A percentile compares a stretch with the other conserved stretches of the same genome.
Conservation (phyloP, 2,888 invertebrate genomes). For the Standfussiana lucernea region DNA sequence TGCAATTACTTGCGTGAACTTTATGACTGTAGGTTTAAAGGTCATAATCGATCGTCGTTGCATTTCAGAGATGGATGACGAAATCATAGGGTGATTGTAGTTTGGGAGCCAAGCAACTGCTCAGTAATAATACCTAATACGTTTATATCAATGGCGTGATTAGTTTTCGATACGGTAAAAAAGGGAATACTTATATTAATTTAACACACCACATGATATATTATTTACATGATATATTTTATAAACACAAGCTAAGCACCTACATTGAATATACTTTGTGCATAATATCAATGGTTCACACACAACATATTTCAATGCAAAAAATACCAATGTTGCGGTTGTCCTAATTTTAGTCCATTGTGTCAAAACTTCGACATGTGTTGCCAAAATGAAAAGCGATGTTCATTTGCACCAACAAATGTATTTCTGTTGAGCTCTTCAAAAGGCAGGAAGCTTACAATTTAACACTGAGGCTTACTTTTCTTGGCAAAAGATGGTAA, state of each 20-base stretch:
- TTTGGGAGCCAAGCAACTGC: conserved; percentile 60
- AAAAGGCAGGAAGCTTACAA: conserved; percentile 57
- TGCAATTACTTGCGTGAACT: conserved; percentile 66
- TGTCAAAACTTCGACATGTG: conserved; percentile 21
- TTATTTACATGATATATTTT: neutral
- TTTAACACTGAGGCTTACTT: conserved; percentile 43
- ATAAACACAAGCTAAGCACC: neutral
- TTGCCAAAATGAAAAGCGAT: conserved; percentile 26
- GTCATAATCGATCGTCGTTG: conserved; percentile 62
- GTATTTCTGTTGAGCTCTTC: conserved; percentile 28
- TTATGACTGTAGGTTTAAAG: conserved; percentile 61
- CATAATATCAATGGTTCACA: neutral
- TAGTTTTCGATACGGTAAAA: conserved; percentile 4
- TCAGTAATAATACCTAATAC: conserved; percentile 59
- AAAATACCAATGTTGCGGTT: conserved; percentile 2
- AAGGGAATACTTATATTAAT: neutral
- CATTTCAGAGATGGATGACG: conserved; percentile 68
- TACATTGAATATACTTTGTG: neutral
- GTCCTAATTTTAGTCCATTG: conserved; percentile 25
- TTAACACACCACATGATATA: no score
- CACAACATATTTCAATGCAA: neutral
- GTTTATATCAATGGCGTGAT: conserved; percentile 31
- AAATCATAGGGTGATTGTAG: conserved; percentile 77
- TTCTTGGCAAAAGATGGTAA: conserved; percentile 51
- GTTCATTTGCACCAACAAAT: conserved; percentile 15